A percentile compares a stretch with the other conserved stretches of the same genome.
Evolutionary conservation across 2,113 vertebrate species (phyloP).

Genomic region (Pachypanchax playfairii): DNA sequence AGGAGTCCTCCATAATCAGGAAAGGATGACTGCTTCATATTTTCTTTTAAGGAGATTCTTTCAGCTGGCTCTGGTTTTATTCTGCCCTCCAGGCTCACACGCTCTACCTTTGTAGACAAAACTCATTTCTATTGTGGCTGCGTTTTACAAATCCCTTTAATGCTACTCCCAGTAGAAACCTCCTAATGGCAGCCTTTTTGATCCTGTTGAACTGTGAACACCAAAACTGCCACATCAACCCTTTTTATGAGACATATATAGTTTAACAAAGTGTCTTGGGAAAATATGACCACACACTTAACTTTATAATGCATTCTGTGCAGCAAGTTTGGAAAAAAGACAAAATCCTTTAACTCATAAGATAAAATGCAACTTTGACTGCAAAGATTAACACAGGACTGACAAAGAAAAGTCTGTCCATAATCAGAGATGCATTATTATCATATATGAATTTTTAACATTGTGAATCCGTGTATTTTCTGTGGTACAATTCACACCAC

Average conservation of each 20-base stretch:
- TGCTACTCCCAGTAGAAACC: slow-evolving; percentile 46
- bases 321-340: slow-evolving; percentile 7
- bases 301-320: slow-evolving; percentile 19
- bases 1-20: slow-evolving; percentile 34
- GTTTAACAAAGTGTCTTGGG: slow-evolving; percentile 29
- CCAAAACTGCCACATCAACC: slow-evolving; percentile 50
- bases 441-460: neutral
- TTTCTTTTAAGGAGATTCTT: slow-evolving; percentile 43
- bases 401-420: slow-evolving; percentile 6
- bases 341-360: slow-evolving; percentile 22
- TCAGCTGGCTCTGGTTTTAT: slow-evolving; percentile 49
- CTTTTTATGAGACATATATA: slow-evolving; percentile 43
- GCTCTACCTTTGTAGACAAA: slow-evolving; percentile 63
- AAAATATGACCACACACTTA: slow-evolving; percentile 26
- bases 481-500: neutral
- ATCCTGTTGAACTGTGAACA: slow-evolving; percentile 44
- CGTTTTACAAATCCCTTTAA: slow-evolving; percentile 66
- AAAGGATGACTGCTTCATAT: slow-evolving; percentile 25
- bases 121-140: slow-evolving; percentile 52
- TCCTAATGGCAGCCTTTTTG: slow-evolving; percentile 55
- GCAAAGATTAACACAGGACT: neutral
- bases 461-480: neutral
- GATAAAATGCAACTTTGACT: slow-evolving; percentile 2
- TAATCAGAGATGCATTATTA: neutral
- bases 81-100: slow-evolving; percentile 54